Base-by-base conservation (phyloP, 2,797 vertebrate species). In the Acrossocheilus wenchowensis region DNA sequence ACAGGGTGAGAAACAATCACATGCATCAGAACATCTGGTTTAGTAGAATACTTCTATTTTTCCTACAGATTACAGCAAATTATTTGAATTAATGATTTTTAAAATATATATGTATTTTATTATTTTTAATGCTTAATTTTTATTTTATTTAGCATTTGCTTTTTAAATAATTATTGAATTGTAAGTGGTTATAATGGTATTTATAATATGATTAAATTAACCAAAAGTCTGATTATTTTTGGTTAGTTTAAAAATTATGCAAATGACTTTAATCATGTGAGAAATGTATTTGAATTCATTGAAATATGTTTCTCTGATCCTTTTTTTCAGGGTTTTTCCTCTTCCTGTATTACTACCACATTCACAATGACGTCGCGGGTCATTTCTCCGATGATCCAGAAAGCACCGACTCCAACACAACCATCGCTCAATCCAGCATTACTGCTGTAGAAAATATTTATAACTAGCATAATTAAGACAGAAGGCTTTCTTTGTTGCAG, bases 331-430 rank as follows among this genome's bases (percentile, higher is more conserved):
- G 93, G 19, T 93, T 94, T 41, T 92, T 94, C 82, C 77, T 94
- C n/a, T 94, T 93, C 81, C 83, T 94, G 84, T 93, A 93, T 83
- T 92, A 92, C 41, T 91, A 90, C 85, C 83, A 82, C 4, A 88
- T 88, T 88, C 91, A 75, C 23, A 90, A 87, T 21, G 43, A 10
- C 1, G 0, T 17, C 52, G 39, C 39, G 8, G 1, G 21, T 4
- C 1, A 4, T 77, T 84, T 84, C 30, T 68, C 73, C 0, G 82
- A 83, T 26, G 82, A 84, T 74, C 60, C 52, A 1, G 81, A 81
- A 0, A 15, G 5, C 19, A 50, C 0, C 3, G n/a, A 6, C 0
- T 3, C 7, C 19, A n/a, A 4, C 4, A 2, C 2, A 12, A 85
- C 1, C 45, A 48, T 17, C 0, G 5, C 2, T 68, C 14, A 19